Conservation (phyloP, 2,113 vertebrate species). For the Tachycineta bicolor region DNA sequence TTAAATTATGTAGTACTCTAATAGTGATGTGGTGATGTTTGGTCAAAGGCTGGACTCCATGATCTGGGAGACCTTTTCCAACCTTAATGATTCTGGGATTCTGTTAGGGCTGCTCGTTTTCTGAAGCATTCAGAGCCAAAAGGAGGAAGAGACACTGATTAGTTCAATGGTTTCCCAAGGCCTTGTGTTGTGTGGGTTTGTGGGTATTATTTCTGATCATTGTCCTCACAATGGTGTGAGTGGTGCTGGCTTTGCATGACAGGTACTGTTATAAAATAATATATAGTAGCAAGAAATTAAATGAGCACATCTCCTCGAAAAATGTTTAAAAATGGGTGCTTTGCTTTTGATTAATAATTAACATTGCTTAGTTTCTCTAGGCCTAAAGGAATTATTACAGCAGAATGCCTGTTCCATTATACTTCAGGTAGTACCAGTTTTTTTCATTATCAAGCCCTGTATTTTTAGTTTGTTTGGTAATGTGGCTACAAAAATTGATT, state of each 20-base stretch:
- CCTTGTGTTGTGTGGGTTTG: not conserved
- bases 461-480: conserved; percentile 60
- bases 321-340: conserved; percentile 62
- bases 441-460: conserved; percentile 70
- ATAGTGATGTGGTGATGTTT: rapidly evolving
- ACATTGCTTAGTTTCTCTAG: conserved; percentile 62
- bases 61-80: not conserved
- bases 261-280: conserved; percentile 37
- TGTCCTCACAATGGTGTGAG: not conserved
- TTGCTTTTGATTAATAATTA: conserved; percentile 78
- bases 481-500: conserved; percentile 66
- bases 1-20: not conserved
- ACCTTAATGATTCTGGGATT: not conserved
- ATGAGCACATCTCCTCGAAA: conserved; percentile 53
- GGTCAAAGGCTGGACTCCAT: not conserved
- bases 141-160: not conserved
- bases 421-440: conserved; percentile 63
- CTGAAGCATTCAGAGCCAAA: not conserved
- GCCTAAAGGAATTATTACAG: conserved; percentile 68
- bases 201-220: not conserved
- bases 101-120: not conserved
- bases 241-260: conserved; percentile 10
- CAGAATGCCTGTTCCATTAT: conserved; percentile 14
- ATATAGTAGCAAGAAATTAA: conserved; percentile 48
- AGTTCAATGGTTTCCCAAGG: not conserved